Percentiles rank a stretch among this genome's conserved stretches.
Conservation (phyloP, 2,113 vertebrate species). For the Zosterops lateralis region DNA sequence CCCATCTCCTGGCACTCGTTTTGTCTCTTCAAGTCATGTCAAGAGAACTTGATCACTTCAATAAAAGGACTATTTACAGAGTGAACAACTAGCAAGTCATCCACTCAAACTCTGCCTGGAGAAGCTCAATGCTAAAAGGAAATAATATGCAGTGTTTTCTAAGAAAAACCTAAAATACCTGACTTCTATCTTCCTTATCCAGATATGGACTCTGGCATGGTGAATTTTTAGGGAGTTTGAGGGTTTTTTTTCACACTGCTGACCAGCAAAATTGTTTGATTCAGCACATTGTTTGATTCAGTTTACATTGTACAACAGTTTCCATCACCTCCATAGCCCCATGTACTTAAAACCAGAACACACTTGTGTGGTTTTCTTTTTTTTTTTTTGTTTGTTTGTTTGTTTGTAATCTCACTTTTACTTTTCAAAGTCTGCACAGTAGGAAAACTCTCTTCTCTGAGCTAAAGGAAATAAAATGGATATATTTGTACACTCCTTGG, state of each 20-base stretch:
- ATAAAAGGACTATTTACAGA: constrained; percentile 14
- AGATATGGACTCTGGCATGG: not conserved
- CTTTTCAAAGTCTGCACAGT: not conserved
- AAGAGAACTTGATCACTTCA: constrained; percentile 28
- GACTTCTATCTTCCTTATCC: not conserved
- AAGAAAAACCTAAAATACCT: not conserved
- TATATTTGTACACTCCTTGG: not conserved
- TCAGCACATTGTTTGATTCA: not conserved
- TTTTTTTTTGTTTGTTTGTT: not conserved
- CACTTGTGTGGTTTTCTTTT: not conserved
- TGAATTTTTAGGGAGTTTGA: not conserved
- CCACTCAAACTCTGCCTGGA: constrained; percentile 19
- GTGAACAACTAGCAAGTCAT: constrained; percentile 2
- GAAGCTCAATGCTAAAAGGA: not conserved
- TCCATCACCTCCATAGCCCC: not conserved
- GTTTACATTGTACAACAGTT: not conserved
- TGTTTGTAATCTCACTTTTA: not conserved
- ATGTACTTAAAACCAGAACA: not conserved
- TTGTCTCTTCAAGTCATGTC: not conserved
- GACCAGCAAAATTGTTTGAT: not conserved
- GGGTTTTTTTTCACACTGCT: not conserved
- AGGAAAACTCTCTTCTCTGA: not conserved
- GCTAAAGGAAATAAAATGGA: not conserved
- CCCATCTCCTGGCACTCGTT: not conserved
- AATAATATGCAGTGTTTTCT: not conserved